Evolutionary conservation across 2,797 vertebrate species (phyloP).

Genomic region (Bryconaethiops microstoma): DNA sequence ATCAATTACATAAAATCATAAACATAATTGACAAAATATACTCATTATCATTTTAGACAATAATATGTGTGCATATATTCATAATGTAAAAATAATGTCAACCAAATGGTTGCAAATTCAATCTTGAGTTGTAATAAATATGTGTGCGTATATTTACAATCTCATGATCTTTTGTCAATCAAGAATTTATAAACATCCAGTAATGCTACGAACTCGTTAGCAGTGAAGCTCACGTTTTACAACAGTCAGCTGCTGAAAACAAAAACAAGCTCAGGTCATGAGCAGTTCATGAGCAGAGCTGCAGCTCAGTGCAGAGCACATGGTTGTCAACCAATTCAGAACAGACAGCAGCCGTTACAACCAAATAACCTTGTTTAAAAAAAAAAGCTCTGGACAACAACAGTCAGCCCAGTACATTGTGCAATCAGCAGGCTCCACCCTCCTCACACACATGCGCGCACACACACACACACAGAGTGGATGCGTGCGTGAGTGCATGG

Average conservation of each 20-base stretch:
- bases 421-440: constrained; percentile 70
- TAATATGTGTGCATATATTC: too few relatives aligned
- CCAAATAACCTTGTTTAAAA: constrained; percentile 38
- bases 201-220: background rate
- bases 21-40: too few relatives aligned
- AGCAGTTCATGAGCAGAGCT: background rate
- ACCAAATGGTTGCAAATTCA: constrained; percentile 22
- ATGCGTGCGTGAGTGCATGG: constrained; percentile 13
- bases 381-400: constrained; percentile 65
- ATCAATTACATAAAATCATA: too few relatives aligned
- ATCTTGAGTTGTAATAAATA: background rate
- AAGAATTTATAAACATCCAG: background rate
- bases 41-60: too few relatives aligned
- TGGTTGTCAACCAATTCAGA: constrained; percentile 52
- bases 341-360: constrained; percentile 48
- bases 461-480: constrained; percentile 11
- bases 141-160: too few relatives aligned
- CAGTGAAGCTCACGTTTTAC: background rate
- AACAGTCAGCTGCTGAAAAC: background rate
- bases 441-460: constrained; percentile 46
- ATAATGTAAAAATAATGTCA: too few relatives aligned
- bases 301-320: constrained; percentile 42
- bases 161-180: background rate
- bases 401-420: constrained; percentile 65
- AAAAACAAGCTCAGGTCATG: constrained; percentile 1